Conservation (phyloP, 2,113 vertebrate genomes). For the Neoarius graeffei region DNA sequence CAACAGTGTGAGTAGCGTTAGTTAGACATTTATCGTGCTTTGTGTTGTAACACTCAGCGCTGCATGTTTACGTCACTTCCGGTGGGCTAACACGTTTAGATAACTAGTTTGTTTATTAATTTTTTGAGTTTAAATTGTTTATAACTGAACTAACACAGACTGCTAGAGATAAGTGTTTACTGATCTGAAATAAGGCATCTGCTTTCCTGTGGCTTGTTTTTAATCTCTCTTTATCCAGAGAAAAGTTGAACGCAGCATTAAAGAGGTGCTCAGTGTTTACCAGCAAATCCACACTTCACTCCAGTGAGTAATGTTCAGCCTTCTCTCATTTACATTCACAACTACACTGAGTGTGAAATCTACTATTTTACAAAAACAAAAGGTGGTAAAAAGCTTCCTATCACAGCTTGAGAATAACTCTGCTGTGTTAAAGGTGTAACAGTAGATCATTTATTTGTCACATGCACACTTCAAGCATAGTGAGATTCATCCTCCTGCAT, state of each 20-base stretch:
- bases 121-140: neutral
- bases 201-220: neutral
- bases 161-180: neutral
- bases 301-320: slow-evolving; percentile 76
- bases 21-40: neutral
- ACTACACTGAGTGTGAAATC: neutral
- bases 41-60: neutral
- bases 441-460: too few species aligned
- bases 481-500: too few species aligned
- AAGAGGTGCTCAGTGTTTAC: slow-evolving; percentile 83
- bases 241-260: slow-evolving; percentile 85
- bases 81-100: too few species aligned
- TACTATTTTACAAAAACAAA: neutral
- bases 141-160: neutral
- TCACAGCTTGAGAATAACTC: too few species aligned
- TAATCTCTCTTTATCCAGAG: slow-evolving; percentile 66
- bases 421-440: too few species aligned
- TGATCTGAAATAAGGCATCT: neutral
- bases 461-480: too few species aligned
- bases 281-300: slow-evolving; percentile 79
- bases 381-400: too few species aligned
- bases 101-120: neutral
- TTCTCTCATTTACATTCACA: neutral
- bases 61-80: neutral
- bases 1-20: neutral